A percentile compares a stretch with the other conserved stretches of the same genome.
Evolutionary conservation across 30 jellyfish, hydroid and myxozoan genomes (phyloP).

Genomic region (Clytia hemisphaerica): DNA sequence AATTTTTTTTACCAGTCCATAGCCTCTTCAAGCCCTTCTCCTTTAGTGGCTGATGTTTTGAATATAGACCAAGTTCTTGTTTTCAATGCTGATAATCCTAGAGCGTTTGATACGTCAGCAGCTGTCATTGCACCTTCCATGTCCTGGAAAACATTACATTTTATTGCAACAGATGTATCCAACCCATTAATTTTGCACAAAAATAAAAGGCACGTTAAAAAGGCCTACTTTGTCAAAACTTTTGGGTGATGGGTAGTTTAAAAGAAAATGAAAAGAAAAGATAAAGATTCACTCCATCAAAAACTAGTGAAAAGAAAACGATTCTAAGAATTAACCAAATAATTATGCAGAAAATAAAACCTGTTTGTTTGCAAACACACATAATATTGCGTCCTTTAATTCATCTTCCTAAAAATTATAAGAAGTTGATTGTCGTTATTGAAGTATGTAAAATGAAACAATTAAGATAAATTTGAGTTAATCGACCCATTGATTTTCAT

Average conservation of each 20-base stretch:
- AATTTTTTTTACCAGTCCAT: conserved; percentile 99
- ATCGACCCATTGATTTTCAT: no score
- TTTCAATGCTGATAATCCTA: conserved; percentile 86
- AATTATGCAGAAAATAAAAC: conserved; percentile 17
- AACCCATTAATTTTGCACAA: no score
- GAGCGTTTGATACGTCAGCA: conserved; percentile 91
- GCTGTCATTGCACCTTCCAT: conserved; percentile 99
- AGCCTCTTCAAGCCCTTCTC: conserved; percentile 98
- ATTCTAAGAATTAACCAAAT: neutral
- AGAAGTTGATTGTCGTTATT: no score
- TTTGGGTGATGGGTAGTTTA: no score
- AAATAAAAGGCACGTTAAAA: no score
- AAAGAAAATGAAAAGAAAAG: no score
- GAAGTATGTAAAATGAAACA: no score
- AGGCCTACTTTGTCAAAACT: no score
- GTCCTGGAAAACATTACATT: conserved; percentile 71
- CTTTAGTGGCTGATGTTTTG: conserved; percentile 93
- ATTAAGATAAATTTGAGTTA: no score
- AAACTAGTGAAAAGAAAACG: neutral
- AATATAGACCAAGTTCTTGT: conserved; percentile 96
- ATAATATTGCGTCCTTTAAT: conserved; percentile 66
- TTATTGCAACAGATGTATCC: no score
- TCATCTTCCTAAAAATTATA: conserved; percentile 91
- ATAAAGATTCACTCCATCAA: no score
- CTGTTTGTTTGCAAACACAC: conserved; percentile 97